Evolutionary conservation across 2,888 invertebrate genomes (phyloP).

Genomic region (Acleris literana): DNA sequence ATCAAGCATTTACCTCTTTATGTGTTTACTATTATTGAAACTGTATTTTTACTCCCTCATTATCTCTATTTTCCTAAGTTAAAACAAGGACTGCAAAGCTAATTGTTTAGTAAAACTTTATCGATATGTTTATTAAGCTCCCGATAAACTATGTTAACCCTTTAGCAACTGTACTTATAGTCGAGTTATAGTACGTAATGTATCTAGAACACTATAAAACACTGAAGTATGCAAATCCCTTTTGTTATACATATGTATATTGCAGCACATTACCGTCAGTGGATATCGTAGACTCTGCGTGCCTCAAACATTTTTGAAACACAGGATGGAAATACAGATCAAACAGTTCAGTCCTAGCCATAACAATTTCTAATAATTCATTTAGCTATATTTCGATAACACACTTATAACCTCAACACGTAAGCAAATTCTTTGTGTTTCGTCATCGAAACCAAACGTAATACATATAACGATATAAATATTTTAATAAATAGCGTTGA

Average conservation of each 20-base stretch:
- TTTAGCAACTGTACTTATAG: not conserved
- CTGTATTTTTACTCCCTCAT: too few species aligned
- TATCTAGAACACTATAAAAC: not conserved
- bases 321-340: slow-evolving; percentile 82
- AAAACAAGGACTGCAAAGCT: too few species aligned
- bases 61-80: too few species aligned
- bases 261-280: slow-evolving; percentile 64
- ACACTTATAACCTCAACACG: slow-evolving; percentile 71
- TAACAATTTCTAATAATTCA: slow-evolving; percentile 61
- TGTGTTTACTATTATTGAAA: too few species aligned
- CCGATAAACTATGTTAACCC: too few species aligned
- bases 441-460: slow-evolving; percentile 37
- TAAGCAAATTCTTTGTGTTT: slow-evolving; percentile 55
- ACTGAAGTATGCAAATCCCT: slow-evolving; percentile 26
- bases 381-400: slow-evolving; percentile 62
- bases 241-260: slow-evolving; percentile 10
- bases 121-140: too few species aligned
- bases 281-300: slow-evolving; percentile 69
- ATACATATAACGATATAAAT: slow-evolving; percentile 19
- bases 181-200: not conserved
- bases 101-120: too few species aligned
- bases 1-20: too few species aligned
- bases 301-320: slow-evolving; percentile 81
- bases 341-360: slow-evolving; percentile 80
- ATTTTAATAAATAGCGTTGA: slow-evolving; percentile 18